Percentiles rank a stretch among this genome's conserved stretches.
Evolutionary conservation across 1,140 invertebrate species (phyloP).

Genomic region (Diprion similis): DNA sequence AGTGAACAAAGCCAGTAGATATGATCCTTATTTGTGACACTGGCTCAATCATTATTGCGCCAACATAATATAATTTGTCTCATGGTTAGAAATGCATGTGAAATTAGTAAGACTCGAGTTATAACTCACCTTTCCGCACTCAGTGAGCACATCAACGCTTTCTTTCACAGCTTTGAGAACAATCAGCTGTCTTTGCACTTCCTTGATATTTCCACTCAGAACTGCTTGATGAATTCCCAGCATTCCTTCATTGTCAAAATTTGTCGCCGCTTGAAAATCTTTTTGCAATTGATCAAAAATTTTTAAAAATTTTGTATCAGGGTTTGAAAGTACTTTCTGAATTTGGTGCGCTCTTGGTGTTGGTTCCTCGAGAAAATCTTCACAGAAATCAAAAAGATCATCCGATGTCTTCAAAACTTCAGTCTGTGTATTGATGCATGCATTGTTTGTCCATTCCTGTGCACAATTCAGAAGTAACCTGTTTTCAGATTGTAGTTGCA

Average conservation of each 20-base stretch:
- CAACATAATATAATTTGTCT: conserved; percentile 5
- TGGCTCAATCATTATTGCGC: not conserved
- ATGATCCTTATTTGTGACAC: too few relatives aligned
- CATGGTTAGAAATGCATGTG: too few relatives aligned
- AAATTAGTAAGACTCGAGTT: not conserved
- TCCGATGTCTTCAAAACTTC: not conserved
- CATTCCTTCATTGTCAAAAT: conserved; percentile 38
- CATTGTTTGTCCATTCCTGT: too few relatives aligned
- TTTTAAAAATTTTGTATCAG: conserved; percentile 12
- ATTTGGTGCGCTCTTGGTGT: conserved; percentile 10
- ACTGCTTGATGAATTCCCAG: conserved; percentile 48
- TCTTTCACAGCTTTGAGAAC: conserved; percentile 35
- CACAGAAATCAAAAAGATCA: not conserved
- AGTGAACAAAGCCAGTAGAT: too few relatives aligned
- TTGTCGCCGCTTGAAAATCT: conserved; percentile 33
- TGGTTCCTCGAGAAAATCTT: not conserved
- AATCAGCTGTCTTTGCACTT: conserved; percentile 38
- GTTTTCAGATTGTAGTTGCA: not conserved
- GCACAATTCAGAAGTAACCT: not conserved
- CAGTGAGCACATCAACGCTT: conserved; percentile 34
- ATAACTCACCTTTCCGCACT: conserved; percentile 33
- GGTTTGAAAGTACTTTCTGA: not conserved
- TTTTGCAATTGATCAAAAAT: conserved; percentile 28
- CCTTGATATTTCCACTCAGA: conserved; percentile 22
- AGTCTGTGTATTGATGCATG: not conserved